Percentiles rank a stretch among this genome's conserved stretches.
These are phyloP conservation scores for Equus przewalskii DNA, from an alignment of 2,113 vertebrate species.

Conservation along the genomic window DNA sequence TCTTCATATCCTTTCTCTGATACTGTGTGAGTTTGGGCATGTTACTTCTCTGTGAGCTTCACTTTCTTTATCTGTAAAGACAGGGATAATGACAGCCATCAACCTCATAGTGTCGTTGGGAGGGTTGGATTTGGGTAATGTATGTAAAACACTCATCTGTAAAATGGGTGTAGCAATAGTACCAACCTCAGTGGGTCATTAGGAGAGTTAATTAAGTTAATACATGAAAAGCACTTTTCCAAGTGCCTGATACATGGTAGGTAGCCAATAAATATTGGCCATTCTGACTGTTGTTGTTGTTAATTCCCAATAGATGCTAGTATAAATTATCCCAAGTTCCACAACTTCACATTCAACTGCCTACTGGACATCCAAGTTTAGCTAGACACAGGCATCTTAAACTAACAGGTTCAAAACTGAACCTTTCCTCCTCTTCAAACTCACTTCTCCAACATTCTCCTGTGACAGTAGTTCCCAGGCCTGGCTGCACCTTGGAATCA, in stretches of 20 bases:
- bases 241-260: neutral
- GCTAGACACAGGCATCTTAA: neutral
- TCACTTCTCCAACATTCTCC: neutral
- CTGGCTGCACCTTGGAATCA: neutral
- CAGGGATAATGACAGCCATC: neutral
- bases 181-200: neutral
- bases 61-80: neutral
- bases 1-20: neutral
- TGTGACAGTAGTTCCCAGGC: neutral
- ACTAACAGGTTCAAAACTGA: neutral
- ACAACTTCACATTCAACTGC: neutral
- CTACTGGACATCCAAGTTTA: neutral
- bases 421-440: neutral
- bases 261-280: neutral
- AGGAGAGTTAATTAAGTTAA: neutral
- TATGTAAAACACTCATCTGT: neutral
- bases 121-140: neutral
- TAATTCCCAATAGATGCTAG: neutral
- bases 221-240: neutral
- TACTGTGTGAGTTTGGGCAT: neutral
- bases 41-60: neutral
- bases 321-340: neutral
- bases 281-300: neutral
- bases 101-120: neutral
- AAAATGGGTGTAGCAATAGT: neutral